phyloP scores from a whole-genome alignment of 2,797 vertebrate genomes.

The Phrynocephalus vlangalii region DNA sequence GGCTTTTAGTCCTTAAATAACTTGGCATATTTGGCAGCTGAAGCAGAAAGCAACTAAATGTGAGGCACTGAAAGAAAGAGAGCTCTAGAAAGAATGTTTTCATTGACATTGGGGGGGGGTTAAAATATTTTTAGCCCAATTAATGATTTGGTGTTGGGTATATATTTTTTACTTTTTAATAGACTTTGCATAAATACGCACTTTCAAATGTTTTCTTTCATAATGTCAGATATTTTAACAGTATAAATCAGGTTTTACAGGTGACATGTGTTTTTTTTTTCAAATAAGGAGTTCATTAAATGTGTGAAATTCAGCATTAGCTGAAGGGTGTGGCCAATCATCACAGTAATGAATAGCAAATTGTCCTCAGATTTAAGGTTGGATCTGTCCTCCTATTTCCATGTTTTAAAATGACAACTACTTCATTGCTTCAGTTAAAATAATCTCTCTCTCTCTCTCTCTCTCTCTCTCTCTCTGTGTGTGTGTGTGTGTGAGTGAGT shows the following conservation, averaged over 20 bases:
- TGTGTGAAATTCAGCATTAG: conserved; percentile 81
- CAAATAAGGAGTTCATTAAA: conserved; percentile 81
- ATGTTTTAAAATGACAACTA: conserved; percentile 51
- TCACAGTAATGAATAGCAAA: conserved; percentile 73
- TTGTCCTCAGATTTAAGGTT: conserved; percentile 70
- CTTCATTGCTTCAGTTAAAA: conserved; percentile 32
- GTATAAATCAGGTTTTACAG: conserved; percentile 82
- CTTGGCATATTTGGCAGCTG: conserved; percentile 53
- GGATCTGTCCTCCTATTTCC: not conserved
- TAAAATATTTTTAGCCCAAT: conserved; percentile 71
- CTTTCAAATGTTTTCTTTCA: conserved; percentile 72
- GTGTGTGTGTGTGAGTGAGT: too few species aligned
- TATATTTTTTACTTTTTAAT: conserved; percentile 35
- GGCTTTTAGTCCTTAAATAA: conserved; percentile 48
- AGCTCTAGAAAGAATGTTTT: conserved; percentile 74
- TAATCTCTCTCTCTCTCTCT: too few species aligned
- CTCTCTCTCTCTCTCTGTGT: too few species aligned
- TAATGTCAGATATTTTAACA: conserved; percentile 74
- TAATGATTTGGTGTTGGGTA: conserved; percentile 62
- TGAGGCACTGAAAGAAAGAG: conserved; percentile 84
- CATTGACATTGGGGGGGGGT: conserved; percentile 60
- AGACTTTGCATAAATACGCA: conserved; percentile 72
- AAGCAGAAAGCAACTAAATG: conserved; percentile 68
- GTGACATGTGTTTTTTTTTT: conserved; percentile 57
- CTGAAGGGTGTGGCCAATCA: conserved; percentile 72